Base-by-base conservation (phyloP, 2,888 invertebrate genomes). In the Coremacera marginata region DNA sequence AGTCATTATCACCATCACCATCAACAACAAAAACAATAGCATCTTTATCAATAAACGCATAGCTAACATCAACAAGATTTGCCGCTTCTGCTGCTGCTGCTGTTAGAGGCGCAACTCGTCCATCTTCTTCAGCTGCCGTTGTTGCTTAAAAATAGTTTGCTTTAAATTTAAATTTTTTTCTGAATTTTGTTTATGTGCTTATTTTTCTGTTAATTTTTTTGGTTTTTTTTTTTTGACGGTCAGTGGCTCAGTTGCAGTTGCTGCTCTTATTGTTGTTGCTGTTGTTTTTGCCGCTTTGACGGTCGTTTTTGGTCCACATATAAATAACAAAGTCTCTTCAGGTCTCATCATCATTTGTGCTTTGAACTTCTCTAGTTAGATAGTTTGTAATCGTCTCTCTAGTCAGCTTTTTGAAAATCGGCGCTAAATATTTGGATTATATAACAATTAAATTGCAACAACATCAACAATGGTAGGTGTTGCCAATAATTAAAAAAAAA, bases 271-370 rank as follows among this genome's bases (percentile, higher is more conserved):
- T 44, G 67, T 68, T 60, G 37, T 51, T 67, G 27, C 31, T 74
- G 19, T 19, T 9, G 27, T 22, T 74, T 75, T 67, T 67, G 37
- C 67, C 22, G 68, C 34, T 34, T 57, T 68, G 70, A 70, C 60
- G 9, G 31, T 74, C 70, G 65, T 79, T 70, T 77, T 81, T 81
- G 70, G 57, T 71, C 44, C 65, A 72, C 71, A 83, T 88, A 88
- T 88, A 88, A 89, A 88, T 87, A 88, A 85, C 85, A 85, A 83
- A 84, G 86, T 86, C 83, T 82, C 84, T 85, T 84, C 81, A 84
- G 82, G 83, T 84, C 84, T 85, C 84, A 88, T 86, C 87, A 88
- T 88, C 88, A 88, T 87, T 89, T 88, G 88, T 88, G 87, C 85
- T 89, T 87, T 85, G 86, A 87, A 87, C 88, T 87, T 85, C 86